These are phyloP conservation scores for Campodea augens DNA, from an alignment of 1,140 invertebrate genomes.

Conservation along the genomic window DNA sequence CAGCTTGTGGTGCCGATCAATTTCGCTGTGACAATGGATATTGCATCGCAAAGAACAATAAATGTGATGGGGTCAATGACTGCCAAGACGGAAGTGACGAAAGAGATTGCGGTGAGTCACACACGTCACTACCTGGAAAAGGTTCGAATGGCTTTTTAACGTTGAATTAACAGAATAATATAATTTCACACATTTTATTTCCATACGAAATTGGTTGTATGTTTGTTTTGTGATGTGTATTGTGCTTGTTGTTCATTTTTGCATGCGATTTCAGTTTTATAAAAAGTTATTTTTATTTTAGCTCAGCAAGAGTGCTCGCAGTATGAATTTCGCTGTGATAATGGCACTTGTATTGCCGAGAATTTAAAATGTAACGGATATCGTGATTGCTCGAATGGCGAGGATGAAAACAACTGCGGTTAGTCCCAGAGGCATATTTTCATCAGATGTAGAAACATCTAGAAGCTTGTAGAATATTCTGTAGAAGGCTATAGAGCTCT, in stretches of 20 bases:
- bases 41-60: slow-evolving; percentile 35
- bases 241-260: slow-evolving; percentile 10
- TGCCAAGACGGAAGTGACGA: slow-evolving; percentile 51
- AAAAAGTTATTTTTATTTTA: no score
- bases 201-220: slow-evolving; percentile 6
- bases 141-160: slow-evolving; percentile 1
- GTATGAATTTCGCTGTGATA: slow-evolving; percentile 30
- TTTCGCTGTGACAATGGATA: slow-evolving; percentile 47
- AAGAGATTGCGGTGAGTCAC: slow-evolving; percentile 46
- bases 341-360: slow-evolving; percentile 32
- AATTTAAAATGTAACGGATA: slow-evolving; percentile 42
- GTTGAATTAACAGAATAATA: neutral
- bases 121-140: neutral
- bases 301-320: no score
- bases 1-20: slow-evolving; percentile 35
- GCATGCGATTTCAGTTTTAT: no score
- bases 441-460: no score
- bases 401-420: slow-evolving; percentile 45
- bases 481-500: no score
- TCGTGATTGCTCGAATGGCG: slow-evolving; percentile 45
- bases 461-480: no score
- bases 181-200: slow-evolving; percentile 1
- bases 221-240: neutral
- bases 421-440: no score
- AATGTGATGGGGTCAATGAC: slow-evolving; percentile 45